Percentiles rank a stretch among this genome's conserved stretches.
Evolutionary conservation across 1,140 invertebrate genomes (phyloP).

Genomic region (Neotoxoptera formosana): DNA sequence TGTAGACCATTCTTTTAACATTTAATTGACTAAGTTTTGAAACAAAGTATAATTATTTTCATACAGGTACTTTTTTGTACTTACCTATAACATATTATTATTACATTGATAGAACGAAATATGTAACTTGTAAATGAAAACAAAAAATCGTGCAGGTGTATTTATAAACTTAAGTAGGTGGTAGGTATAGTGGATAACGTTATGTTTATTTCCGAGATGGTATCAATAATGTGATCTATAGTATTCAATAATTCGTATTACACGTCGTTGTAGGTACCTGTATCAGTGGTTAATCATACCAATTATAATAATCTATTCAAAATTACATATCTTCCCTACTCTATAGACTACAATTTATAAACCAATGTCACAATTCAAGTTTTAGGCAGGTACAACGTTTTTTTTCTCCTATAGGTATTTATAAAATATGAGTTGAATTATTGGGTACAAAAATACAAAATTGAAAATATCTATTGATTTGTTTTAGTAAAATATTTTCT

Average conservation of each 20-base stretch:
- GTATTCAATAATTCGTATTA: not conserved
- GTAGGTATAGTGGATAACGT: not conserved
- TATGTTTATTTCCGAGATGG: not conserved
- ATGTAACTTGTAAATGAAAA: not conserved
- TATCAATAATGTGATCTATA: slow-evolving; percentile 12
- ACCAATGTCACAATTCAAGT: not conserved
- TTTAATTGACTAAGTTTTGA: not conserved
- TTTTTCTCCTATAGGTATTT: not conserved
- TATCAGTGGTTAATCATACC: not conserved
- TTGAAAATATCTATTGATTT: too few relatives aligned
- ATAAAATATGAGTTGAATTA: not conserved
- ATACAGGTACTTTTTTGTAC: not conserved
- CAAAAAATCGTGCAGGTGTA: not conserved
- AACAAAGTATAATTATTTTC: not conserved
- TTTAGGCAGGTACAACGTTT: not conserved
- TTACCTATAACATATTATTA: not conserved
- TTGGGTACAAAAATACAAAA: not conserved
- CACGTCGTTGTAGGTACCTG: not conserved
- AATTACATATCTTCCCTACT: not conserved
- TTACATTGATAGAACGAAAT: not conserved
- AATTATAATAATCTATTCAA: slow-evolving; percentile 11
- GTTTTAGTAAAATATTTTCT: too few relatives aligned
- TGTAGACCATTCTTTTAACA: not conserved
- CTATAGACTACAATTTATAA: not conserved
- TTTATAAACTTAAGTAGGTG: not conserved